Percentiles rank a stretch among this genome's conserved stretches.
Conservation (phyloP, 1,140 invertebrate species). For the Scaptomyza hsui region DNA sequence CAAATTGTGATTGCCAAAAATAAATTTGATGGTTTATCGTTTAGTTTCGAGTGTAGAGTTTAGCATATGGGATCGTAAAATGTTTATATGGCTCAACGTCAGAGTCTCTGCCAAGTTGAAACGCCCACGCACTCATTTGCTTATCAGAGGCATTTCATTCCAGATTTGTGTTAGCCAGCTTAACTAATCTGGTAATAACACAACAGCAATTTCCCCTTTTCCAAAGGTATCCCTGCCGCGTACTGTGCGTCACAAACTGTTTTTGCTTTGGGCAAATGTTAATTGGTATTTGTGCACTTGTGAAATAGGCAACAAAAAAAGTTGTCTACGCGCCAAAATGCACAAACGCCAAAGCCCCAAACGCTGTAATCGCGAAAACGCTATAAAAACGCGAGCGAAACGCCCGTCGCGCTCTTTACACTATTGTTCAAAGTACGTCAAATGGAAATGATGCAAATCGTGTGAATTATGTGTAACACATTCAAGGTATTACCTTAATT, state of each 20-base stretch:
- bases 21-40: conserved; percentile 11
- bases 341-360: conserved; percentile 56
- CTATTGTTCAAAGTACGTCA: conserved; percentile 1
- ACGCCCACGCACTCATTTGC: conserved; percentile 10
- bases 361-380: conserved; percentile 16
- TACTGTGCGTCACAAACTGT: conserved; percentile 28
- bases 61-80: conserved; percentile 17
- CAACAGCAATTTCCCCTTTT: not conserved
- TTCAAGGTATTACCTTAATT: not conserved
- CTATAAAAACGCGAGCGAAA: conserved; percentile 32
- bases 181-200: not conserved
- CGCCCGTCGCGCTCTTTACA: conserved; percentile 6
- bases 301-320: conserved; percentile 50
- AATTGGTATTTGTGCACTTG: conserved; percentile 58
- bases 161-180: not conserved
- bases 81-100: conserved; percentile 24
- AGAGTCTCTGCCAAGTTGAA: conserved; percentile 7
- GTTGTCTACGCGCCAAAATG: conserved; percentile 68
- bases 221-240: not conserved
- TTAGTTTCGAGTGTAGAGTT: conserved; percentile 8
- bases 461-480: not conserved
- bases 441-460: not conserved
- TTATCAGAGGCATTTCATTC: not conserved
- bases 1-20: conserved; percentile 42
- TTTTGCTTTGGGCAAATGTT: conserved; percentile 43